A percentile compares a stretch with the other conserved stretches of the same genome.
These are phyloP conservation scores for Phragmatobia fuliginosa DNA, from an alignment of 2,888 invertebrate species.

Conservation along the genomic window DNA sequence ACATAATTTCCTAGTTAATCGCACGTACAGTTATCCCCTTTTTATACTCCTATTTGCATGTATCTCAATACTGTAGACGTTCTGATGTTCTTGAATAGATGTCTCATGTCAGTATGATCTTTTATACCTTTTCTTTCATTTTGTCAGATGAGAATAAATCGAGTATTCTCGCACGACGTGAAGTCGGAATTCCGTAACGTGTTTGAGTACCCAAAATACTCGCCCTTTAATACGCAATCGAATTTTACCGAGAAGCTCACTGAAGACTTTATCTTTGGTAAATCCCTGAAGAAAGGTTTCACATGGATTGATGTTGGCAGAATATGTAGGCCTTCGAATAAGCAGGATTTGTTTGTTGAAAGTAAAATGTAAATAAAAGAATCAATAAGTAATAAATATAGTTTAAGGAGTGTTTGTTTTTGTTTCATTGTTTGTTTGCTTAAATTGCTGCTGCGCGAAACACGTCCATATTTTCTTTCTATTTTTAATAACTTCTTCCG, in stretches of 20 bases:
- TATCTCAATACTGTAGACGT: neutral
- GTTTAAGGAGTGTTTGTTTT: neutral
- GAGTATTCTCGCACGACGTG: neutral
- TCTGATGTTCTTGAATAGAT: neutral
- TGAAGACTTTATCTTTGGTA: neutral
- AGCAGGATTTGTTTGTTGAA: neutral
- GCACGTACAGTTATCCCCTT: neutral
- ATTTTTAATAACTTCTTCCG: neutral
- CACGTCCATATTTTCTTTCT: neutral
- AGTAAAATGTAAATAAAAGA: neutral
- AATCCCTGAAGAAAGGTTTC: neutral
- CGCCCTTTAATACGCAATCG: neutral
- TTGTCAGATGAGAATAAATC: neutral
- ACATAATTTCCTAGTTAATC: neutral
- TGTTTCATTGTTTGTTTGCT: neutral
- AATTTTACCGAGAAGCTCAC: neutral
- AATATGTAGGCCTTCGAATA: neutral
- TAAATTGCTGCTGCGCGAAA: neutral
- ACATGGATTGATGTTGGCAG: neutral
- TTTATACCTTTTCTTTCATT: neutral
- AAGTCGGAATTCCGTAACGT: neutral
- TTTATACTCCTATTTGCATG: neutral
- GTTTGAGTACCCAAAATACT: neutral
- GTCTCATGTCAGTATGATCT: neutral
- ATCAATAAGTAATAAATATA: neutral